Evolutionary conservation across 2,113 vertebrate species (phyloP), one percentile per base, ranked within the genome.

Genomic region (Vulpes lagopus): DNA sequence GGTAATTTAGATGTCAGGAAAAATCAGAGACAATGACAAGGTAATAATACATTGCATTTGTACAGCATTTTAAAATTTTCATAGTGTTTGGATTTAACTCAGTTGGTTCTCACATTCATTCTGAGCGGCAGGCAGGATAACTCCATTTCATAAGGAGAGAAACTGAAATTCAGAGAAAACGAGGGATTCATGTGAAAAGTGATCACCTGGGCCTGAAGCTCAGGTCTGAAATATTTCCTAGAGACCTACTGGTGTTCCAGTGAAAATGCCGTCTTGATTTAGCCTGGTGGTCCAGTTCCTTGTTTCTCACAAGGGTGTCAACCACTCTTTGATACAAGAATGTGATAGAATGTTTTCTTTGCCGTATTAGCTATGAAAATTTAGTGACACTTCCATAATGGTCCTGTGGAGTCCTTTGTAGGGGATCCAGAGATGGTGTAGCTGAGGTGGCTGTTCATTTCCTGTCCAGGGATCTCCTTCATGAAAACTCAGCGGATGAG

Each of bases 321-420:
- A 3, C 12, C 7, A 30, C n/a, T 57, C n/a, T 86, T 80, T 90
- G 25, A 82, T 27, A 35, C 62, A n/a, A 49, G 67, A 67, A 14
- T 7, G 7, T 53, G 30, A 65, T 5, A 6, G 0, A 43, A 43
- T 43, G 43, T 38, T 89, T 89, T 71, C 53, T 69, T 57, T n/a
- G 51, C 27, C 0, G 0, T 19, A 14, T 20, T 69, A 16, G 11
- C 53, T 57, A 7, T 43, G 22, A 89, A 67, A 49, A 27, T 57
- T 80, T 25, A 84, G 15, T 64, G 73, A 15, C 9, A 0, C 11
- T 62, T 82, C 53, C 35, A 35, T 2, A 0, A 0, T 17, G 17
- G 53, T 49, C 55, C 19, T 11, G 0, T 1, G n/a, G 51, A 60
- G 3, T 9, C 25, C 6, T 2, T 43, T 11, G 43, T 5, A 0